Conservation (phyloP, 2,113 vertebrate species). For the Oceanodroma tethys region DNA sequence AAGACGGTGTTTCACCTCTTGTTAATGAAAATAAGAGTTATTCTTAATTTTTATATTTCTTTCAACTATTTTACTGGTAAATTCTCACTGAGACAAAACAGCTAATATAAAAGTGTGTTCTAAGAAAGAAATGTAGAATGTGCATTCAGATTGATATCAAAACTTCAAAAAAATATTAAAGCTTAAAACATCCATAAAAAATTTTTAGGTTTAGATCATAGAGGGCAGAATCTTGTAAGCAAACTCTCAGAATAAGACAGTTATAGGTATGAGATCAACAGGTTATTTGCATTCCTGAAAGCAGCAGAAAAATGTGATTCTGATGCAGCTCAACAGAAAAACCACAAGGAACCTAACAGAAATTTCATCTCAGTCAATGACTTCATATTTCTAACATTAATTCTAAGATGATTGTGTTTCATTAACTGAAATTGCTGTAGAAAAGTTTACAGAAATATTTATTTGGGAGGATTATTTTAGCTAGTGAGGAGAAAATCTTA, state of each 20-base stretch:
- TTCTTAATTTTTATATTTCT: not conserved
- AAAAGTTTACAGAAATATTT: not conserved
- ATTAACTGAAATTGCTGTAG: not conserved
- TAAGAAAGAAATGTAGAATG: not conserved
- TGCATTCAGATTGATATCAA: not conserved
- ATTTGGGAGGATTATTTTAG: not conserved
- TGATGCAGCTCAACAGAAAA: not conserved
- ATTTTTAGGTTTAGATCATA: not conserved
- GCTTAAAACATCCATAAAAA: not conserved
- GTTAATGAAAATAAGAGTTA: not conserved
- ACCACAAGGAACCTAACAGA: not conserved
- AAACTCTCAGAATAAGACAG: not conserved
- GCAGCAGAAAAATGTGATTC: not conserved
- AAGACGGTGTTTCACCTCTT: not conserved
- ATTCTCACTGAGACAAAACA: not conserved
- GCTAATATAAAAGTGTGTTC: not conserved
- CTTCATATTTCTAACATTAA: not conserved
- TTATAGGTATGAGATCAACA: not conserved
- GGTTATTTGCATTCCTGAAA: not conserved
- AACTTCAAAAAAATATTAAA: not conserved
- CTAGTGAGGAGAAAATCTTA: not conserved
- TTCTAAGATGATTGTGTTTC: not conserved
- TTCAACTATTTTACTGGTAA: not conserved
- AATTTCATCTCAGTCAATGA: not conserved
- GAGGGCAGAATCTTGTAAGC: not conserved